Evolutionary conservation across 2,797 vertebrate genomes (phyloP), one percentile per base, ranked within the genome.

Genomic region (Aphelocoma californica): DNA sequence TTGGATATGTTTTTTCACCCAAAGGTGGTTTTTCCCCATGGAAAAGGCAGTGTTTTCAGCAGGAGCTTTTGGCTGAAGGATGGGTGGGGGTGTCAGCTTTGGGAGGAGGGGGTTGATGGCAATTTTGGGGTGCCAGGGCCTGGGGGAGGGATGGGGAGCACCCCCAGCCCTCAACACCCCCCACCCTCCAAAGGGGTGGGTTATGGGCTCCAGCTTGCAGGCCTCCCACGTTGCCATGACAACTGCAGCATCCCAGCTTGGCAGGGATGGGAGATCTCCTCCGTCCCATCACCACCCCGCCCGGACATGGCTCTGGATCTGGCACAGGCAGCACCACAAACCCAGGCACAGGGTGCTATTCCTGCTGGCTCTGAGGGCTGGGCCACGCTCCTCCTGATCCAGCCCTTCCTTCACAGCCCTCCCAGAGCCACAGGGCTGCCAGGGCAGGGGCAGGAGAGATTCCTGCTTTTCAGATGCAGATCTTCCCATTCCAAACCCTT

Each of bases 221-320:
- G 78, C 66, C 84, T 93, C 92, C 56, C 3, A 0, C 0, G 70
- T 96, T 93, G 84, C 71, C 92, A 91, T 85, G 95, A n/a, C 89
- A 85, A 95, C 91, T 1, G 81, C 81, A 85, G 91, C 86, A 95
- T 95, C 95, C 95, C 86, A 40, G 92, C 89, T 40, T 45, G 12
- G 77, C 82, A 62, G 73, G 86, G 88, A 65, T 65, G 5, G 79
- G 57, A 80, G 57, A 54, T 53, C 75, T 94, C 69, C 9, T 4
- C 36, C 58, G 71, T 80, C 80, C 75, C 82, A 64, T 31, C 38
- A 0, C 13, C 1, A 6, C 82, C 82, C 62, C 2, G 0, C 73
- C 78, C 2, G 3, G 60, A 20, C 67, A 2, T 0, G 1, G 62
- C 53, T 50, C 58, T 4, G 79, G 44, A 12, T 34, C n/a, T 0